Evolutionary conservation across 2,888 invertebrate species (phyloP), one percentile per base, ranked within the genome.

Genomic region (Eueremaeus valkanovi): DNA sequence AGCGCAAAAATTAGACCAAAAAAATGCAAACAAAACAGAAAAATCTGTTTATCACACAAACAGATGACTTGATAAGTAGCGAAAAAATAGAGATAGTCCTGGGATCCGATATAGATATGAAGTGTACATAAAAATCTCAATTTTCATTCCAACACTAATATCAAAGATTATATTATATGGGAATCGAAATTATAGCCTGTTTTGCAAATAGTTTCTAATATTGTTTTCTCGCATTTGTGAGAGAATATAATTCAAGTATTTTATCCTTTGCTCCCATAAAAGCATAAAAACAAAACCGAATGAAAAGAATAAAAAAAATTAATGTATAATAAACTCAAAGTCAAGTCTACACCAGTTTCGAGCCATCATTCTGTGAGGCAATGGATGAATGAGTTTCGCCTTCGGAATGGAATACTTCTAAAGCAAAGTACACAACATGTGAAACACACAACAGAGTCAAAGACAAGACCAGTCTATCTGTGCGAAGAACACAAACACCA

Each of bases 331-430:
- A 6, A 49, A 49, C 49, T n/a, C 16, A n/a, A 49, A 49, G 18
- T n/a, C 9, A 49, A n/a, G 49, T 49, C n/a, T 49, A n/a, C 49
- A n/a, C 49, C 18, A n/a, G n/a, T n/a, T 49, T 49, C 3, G 5
- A 36, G 11, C 11, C 27, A n/a, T 58, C 9, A 58, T 58, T 58
- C 21, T 24, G 58, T 58, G 6, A 49, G n/a, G 49, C 3, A 58
- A 58, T 58, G 58, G 58, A 58, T 58, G 58, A 29, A 21, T 58
- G 27, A 58, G 58, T 58, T 58, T 58, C 27, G 24, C 58, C 21
- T 24, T 24, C 2, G 13, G 27, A 58, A 58, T 24, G 27, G n/a
- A 58, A 49, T n/a, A 49, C 18, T 49, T n/a, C 3, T 49, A 49
- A n/a, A 49, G n/a, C 49, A n/a, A 49, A 49, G 49, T 49, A 49